Evolutionary conservation across 1,140 invertebrate genomes (phyloP).

Genomic region (Philotrypesis tridentata): DNA sequence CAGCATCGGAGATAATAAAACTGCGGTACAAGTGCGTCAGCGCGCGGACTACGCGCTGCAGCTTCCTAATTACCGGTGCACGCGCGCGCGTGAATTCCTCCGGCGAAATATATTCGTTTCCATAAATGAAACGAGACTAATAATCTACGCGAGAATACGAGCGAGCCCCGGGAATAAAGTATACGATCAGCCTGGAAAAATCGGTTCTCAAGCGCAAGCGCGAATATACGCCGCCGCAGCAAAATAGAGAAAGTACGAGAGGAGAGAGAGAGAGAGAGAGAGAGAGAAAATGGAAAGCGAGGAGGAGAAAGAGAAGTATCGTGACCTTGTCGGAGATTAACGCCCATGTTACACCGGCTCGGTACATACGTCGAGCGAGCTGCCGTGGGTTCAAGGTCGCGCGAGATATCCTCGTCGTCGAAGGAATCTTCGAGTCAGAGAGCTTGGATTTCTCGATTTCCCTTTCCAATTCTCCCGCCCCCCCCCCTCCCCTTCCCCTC

Average conservation of each 20-base stretch:
- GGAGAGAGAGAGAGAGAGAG: neutral
- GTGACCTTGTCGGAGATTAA: constrained; percentile 59
- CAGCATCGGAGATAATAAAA: no score
- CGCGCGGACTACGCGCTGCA: neutral
- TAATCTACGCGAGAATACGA: constrained; percentile 15
- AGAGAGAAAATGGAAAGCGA: neutral
- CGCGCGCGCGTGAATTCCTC: no score
- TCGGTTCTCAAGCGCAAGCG: neutral
- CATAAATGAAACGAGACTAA: constrained; percentile 18
- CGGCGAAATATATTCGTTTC: neutral
- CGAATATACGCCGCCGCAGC: neutral
- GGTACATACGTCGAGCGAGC: constrained; percentile 52
- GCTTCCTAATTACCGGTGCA: neutral
- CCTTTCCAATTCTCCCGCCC: neutral
- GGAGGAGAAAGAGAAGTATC: constrained; percentile 38
- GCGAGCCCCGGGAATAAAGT: neutral
- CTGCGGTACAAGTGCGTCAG: no score
- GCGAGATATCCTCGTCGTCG: neutral
- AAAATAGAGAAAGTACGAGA: constrained; percentile 28
- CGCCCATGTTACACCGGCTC: constrained; percentile 56
- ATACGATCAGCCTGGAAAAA: constrained; percentile 18
- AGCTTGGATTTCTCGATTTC: constrained; percentile 39
- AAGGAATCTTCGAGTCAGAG: constrained; percentile 22
- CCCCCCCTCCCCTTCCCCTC: neutral
- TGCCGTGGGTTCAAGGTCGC: constrained; percentile 65